Evolutionary conservation across 1,140 invertebrate genomes (phyloP).

Genomic region (Diorhabda sublineata): DNA sequence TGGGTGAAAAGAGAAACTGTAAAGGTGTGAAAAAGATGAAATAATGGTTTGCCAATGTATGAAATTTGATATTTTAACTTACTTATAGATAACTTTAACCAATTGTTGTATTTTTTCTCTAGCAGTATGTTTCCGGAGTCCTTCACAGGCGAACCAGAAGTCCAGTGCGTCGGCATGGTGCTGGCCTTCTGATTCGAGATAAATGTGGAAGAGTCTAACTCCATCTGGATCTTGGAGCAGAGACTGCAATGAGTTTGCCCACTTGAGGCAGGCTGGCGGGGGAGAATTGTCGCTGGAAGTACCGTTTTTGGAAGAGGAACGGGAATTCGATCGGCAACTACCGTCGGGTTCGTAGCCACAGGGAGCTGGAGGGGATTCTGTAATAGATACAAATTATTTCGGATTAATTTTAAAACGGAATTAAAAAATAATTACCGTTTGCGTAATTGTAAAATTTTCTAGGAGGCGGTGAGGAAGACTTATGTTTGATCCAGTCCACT

Average conservation of each 20-base stretch:
- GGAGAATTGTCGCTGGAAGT: constrained; percentile 47
- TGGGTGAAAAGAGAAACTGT: constrained; percentile 8
- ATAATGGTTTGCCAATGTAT: too few relatives aligned
- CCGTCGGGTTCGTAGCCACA: constrained; percentile 31
- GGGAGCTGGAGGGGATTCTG: constrained; percentile 21
- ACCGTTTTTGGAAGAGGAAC: constrained; percentile 11
- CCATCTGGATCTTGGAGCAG: constrained; percentile 83
- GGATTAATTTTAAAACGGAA: neutral
- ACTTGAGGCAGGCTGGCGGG: constrained; percentile 76
- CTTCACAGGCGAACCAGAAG: constrained; percentile 90
- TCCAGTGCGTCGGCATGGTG: constrained; percentile 73
- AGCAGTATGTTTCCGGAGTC: constrained; percentile 75
- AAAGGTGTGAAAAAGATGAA: neutral
- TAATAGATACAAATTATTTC: neutral
- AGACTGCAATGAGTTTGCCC: constrained; percentile 77
- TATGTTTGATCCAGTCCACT: constrained; percentile 34
- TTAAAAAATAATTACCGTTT: constrained; percentile 18
- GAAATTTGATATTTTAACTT: constrained; percentile 25
- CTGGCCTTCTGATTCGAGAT: constrained; percentile 75
- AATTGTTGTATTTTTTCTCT: constrained; percentile 68
- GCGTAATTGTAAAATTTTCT: constrained; percentile 27
- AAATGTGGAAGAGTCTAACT: constrained; percentile 77
- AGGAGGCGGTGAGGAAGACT: constrained; percentile 33
- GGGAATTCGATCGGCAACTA: constrained; percentile 18
- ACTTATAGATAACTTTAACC: constrained; percentile 79